phyloP scores from a whole-genome alignment of 2,888 invertebrate genomes.

The Drosophila yooni region DNA sequence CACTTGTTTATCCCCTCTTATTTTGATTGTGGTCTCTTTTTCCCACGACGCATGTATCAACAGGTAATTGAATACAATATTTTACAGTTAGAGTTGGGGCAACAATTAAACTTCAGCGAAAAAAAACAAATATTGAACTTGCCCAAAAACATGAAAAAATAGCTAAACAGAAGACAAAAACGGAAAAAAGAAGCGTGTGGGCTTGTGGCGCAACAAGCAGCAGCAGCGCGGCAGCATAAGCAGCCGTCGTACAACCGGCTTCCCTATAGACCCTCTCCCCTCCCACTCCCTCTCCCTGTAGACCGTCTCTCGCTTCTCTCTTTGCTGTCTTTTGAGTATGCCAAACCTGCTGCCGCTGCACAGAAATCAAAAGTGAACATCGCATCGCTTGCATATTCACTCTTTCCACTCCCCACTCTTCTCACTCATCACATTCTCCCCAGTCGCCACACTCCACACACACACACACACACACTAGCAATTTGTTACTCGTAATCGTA shows the following conservation, averaged over 20 bases:
- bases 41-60: constrained; percentile 68
- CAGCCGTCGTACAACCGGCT: constrained; percentile 51
- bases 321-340: constrained; percentile 28
- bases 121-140: constrained; percentile 60
- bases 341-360: constrained; percentile 80
- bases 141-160: constrained; percentile 25
- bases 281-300: background rate
- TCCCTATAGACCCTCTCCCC: constrained; percentile 31
- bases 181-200: constrained; percentile 45
- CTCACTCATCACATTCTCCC: background rate
- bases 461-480: background rate
- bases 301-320: background rate
- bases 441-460: background rate
- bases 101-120: constrained; percentile 14
- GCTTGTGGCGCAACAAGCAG: constrained; percentile 62
- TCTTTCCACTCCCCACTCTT: background rate
- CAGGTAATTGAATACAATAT: constrained; percentile 55
- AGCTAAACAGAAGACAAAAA: constrained; percentile 12
- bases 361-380: constrained; percentile 80
- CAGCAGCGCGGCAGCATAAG: constrained; percentile 12
- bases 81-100: constrained; percentile 35
- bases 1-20: background rate
- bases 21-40: constrained; percentile 6
- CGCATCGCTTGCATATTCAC: constrained; percentile 63
- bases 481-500: constrained; percentile 21